Conservation (phyloP, 2,888 invertebrate species). For the Torymus aiolomorphi region DNA sequence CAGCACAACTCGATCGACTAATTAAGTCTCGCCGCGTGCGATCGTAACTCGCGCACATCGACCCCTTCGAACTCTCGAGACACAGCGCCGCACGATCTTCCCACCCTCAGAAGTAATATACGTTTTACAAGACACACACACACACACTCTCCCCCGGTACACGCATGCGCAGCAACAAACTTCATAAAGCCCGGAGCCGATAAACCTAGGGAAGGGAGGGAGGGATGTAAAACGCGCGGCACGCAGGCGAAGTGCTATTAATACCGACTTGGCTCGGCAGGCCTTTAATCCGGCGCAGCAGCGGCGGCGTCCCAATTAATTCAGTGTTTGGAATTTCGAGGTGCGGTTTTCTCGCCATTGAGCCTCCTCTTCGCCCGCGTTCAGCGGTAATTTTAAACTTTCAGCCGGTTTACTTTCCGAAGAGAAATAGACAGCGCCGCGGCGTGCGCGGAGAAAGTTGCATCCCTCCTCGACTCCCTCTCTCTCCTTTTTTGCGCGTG, state of each 20-base stretch:
- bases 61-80: too few species aligned
- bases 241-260: not conserved
- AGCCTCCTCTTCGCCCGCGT: not conserved
- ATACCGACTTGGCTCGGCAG: conserved; percentile 6
- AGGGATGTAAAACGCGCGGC: not conserved
- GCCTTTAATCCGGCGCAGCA: conserved; percentile 15
- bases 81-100: too few species aligned
- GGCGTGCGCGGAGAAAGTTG: not conserved
- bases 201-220: too few species aligned
- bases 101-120: too few species aligned
- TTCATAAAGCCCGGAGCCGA: conserved; percentile 5
- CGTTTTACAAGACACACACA: too few species aligned
- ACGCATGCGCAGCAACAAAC: conserved; percentile 2
- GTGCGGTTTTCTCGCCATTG: conserved; percentile 20
- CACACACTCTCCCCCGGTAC: not conserved
- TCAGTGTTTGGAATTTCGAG: conserved; percentile 43
- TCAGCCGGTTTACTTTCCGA: conserved; percentile 17
- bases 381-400: conserved; percentile 37
- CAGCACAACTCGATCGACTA: too few species aligned
- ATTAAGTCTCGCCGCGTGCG: too few species aligned
- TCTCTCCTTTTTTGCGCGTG: too few species aligned
- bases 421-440: not conserved
- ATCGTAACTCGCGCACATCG: too few species aligned
- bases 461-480: too few species aligned
- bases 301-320: conserved; percentile 39